A percentile compares a stretch with the other conserved stretches of the same genome.
phyloP scores from a whole-genome alignment of 2,113 vertebrate genomes.

The Phoenicopterus ruber region DNA sequence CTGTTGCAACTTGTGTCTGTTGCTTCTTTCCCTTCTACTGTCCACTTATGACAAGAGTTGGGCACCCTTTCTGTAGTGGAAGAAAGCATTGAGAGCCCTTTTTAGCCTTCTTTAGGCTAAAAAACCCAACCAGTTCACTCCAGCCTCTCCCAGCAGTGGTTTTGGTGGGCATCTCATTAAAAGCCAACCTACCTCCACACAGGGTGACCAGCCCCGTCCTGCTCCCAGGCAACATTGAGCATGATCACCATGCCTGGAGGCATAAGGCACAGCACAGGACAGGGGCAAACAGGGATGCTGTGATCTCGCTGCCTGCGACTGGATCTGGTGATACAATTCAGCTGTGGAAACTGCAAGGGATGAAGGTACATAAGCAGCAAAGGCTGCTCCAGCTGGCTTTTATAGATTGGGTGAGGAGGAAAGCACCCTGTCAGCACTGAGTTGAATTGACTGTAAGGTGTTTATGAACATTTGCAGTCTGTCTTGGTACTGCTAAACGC shows the following conservation, averaged over 20 bases:
- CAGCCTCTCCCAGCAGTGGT: background rate
- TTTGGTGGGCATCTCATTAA: background rate
- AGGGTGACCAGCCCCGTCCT: background rate
- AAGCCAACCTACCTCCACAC: rapidly evolving
- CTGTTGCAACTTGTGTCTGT: background rate
- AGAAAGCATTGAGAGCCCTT: rapidly evolving
- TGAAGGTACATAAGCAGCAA: background rate
- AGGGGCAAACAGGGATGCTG: background rate
- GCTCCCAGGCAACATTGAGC: background rate
- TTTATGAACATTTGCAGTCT: background rate
- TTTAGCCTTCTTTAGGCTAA: background rate
- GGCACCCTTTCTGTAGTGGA: background rate
- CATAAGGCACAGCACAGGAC: background rate
- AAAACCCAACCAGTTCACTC: rapidly evolving
- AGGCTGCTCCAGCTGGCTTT: background rate
- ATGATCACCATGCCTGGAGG: rapidly evolving
- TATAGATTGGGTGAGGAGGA: background rate
- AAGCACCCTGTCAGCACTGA: background rate
- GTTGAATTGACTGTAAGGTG: background rate
- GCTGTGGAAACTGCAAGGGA: background rate
- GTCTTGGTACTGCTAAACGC: background rate
- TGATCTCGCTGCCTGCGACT: background rate
- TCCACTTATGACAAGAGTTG: background rate
- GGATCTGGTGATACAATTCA: background rate
- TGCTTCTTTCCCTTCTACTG: background rate